These are phyloP conservation scores for Tetranychus cinnabarinus DNA, from an alignment of 1,140 invertebrate species.

Conservation along the genomic window DNA sequence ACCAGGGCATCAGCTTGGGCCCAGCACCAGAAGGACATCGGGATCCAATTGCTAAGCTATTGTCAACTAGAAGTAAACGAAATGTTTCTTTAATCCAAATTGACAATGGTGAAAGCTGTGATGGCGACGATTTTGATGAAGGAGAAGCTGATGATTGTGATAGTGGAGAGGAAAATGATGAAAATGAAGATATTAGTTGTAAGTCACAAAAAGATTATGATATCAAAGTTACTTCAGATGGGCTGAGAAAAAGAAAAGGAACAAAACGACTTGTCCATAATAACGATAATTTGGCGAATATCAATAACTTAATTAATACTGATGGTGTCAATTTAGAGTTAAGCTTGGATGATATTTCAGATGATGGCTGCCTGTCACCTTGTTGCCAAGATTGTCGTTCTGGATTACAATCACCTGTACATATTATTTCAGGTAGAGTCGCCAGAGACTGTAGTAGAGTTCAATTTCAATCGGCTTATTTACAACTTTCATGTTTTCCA, in stretches of 20 bases:
- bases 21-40: conserved; percentile 48
- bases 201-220: not conserved
- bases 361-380: too few relatives aligned
- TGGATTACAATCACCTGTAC: conserved; percentile 3
- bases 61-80: conserved; percentile 20
- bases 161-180: not conserved
- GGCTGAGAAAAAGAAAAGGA: not conserved
- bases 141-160: too few relatives aligned
- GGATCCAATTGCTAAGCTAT: conserved; percentile 48
- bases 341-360: too few relatives aligned
- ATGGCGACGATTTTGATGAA: too few relatives aligned
- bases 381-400: not conserved
- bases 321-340: too few relatives aligned
- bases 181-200: too few relatives aligned
- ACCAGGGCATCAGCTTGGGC: conserved; percentile 14
- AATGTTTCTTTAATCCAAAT: conserved; percentile 48
- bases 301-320: too few relatives aligned
- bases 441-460: too few relatives aligned
- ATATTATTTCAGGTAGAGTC: not conserved
- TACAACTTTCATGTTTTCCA: too few relatives aligned
- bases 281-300: too few relatives aligned
- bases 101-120: conserved; percentile 20
- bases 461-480: too few relatives aligned
- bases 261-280: not conserved
- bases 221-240: not conserved